Evolutionary conservation across 2,797 vertebrate genomes (phyloP).

Genomic region (Myotis daubentonii): DNA sequence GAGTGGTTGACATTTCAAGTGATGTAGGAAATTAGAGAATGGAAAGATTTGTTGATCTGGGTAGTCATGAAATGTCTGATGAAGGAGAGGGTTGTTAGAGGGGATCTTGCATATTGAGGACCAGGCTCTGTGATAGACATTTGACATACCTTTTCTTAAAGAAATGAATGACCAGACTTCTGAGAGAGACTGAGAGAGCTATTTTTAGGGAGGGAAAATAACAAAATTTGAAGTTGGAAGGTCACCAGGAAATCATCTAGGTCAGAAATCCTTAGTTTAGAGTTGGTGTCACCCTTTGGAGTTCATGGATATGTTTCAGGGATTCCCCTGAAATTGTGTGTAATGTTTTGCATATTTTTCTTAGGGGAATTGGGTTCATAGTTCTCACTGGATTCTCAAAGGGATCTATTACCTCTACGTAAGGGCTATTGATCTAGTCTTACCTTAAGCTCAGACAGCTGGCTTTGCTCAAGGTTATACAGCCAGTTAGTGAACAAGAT

Average conservation of each 20-base stretch:
- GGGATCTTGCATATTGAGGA: neutral
- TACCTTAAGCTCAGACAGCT: neutral
- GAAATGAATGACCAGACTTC: neutral
- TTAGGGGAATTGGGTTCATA: neutral
- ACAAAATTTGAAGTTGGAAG: constrained; percentile 7
- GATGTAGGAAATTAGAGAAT: constrained; percentile 35
- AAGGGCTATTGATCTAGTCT: neutral
- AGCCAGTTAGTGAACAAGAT: neutral
- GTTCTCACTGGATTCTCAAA: constrained; percentile 26
- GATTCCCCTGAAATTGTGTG: neutral
- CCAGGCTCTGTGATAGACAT: neutral
- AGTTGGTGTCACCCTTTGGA: neutral
- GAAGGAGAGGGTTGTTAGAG: neutral
- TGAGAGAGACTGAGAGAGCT: neutral
- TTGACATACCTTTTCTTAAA: neutral
- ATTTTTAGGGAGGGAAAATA: constrained; percentile 4
- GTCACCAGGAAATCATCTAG: neutral
- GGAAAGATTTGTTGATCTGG: neutral
- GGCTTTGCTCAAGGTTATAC: neutral
- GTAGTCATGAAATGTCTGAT: neutral
- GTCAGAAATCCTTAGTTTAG: constrained; percentile 2
- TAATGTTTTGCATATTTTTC: neutral
- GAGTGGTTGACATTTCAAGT: neutral
- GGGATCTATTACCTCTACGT: neutral
- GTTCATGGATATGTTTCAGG: constrained; percentile 12